Evolutionary conservation across 1,140 invertebrate species (phyloP).

Genomic region (Pseudomyrmex concolor): DNA sequence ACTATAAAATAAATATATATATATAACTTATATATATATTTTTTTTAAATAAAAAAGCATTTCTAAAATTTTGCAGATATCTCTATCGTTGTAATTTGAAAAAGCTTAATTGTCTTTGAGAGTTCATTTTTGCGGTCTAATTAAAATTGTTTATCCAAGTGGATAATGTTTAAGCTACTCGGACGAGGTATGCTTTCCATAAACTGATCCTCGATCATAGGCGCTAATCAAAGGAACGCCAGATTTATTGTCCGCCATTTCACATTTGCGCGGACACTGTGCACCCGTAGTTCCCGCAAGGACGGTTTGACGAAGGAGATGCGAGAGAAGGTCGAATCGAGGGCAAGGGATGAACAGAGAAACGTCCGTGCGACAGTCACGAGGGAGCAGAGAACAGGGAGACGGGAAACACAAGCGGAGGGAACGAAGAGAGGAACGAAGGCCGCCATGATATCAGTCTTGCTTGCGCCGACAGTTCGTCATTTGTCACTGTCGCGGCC

Average conservation of each 20-base stretch:
- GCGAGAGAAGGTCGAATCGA: constrained; percentile 63
- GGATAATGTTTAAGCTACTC: constrained; percentile 28
- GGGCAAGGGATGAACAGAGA: constrained; percentile 66
- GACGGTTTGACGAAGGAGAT: constrained; percentile 56
- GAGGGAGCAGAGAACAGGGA: constrained; percentile 67
- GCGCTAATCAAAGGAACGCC: constrained; percentile 63
- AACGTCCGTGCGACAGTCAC: constrained; percentile 67
- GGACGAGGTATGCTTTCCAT: constrained; percentile 16
- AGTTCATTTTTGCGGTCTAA: constrained; percentile 11
- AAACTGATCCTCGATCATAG: constrained; percentile 70
- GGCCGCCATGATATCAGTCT: constrained; percentile 85
- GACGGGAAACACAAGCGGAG: constrained; percentile 64
- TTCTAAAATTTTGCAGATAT: background rate
- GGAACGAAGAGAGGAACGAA: constrained; percentile 80
- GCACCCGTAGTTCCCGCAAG: constrained; percentile 53
- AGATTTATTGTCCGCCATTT: constrained; percentile 58
- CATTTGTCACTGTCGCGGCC: constrained; percentile 85
- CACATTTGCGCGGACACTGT: constrained; percentile 64
- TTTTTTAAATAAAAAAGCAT: background rate
- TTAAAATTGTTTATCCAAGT: background rate
- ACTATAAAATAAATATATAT: too few relatives aligned
- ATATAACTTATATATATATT: background rate
- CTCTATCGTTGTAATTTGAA: background rate
- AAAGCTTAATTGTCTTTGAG: background rate
- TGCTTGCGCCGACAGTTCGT: constrained; percentile 86